Evolutionary conservation across 1,140 invertebrate genomes (phyloP), one percentile per base, ranked within the genome.

Genomic region (Subanguina moxae): DNA sequence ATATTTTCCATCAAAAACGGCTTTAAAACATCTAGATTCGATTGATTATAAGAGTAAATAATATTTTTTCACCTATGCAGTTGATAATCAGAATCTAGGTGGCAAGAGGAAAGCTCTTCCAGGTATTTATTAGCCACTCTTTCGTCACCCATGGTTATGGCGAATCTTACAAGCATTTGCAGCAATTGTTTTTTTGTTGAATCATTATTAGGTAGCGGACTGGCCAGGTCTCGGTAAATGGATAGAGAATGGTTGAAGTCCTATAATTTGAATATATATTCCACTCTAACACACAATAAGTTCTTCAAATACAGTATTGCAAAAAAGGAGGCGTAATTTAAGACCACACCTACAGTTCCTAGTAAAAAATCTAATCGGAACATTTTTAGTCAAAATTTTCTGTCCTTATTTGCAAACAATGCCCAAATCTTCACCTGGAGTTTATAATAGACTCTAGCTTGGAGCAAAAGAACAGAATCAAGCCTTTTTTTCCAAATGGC

Each of bases 401-500:
- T n/a, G n/a, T n/a, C n/a, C n/a, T n/a, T n/a, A n/a, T n/a, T n/a
- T n/a, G n/a, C n/a, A n/a, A n/a, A n/a, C n/a, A n/a, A 13, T 11
- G n/a, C 11, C n/a, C 43, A 45, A 13, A 45, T 13, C 3, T 21
- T 52, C 23, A 25, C 58, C 58, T 61, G 5, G 3, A 73, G 52
- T 25, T 45, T 45, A 45, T 64, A 65, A 15, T 72, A 65, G 5
- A 73, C 42, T 63, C 64, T 42, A 19, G 64, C 62, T 21, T 64
- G 23, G n/a, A 73, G 11, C 7, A 62, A 46, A 62, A 67, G 57
- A 9, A 70, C 74, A 42, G 48, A 42, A 19, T 78, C 62, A 19
- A 75, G 63, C 15, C 73, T 32, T 64, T 70, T 75, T 17, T 69
- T 32, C 73, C 73, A 74, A 13, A 46, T 59, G 19, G 52, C 52